Evolutionary conservation across 2,797 vertebrate species (phyloP).

Genomic region (Dipus sagitta): DNA sequence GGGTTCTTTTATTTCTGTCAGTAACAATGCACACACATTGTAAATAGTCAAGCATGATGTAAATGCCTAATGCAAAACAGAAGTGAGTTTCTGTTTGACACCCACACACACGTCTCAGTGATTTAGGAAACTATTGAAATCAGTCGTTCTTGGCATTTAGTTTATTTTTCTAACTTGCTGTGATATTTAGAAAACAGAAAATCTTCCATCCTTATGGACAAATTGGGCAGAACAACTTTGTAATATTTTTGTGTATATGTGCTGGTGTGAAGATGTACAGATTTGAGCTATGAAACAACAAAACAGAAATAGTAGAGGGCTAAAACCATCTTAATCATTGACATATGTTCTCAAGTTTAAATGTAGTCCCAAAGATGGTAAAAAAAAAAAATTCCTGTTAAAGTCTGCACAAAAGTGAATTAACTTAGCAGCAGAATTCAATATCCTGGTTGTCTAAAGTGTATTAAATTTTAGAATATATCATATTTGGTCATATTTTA

Average conservation of each 20-base stretch:
- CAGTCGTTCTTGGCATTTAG: conserved; percentile 50
- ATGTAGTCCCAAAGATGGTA: conserved; percentile 51
- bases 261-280: neutral
- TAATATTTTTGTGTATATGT: neutral
- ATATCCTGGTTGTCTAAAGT: conserved; percentile 54
- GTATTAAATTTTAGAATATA: conserved; percentile 46
- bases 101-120: neutral
- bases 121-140: conserved; percentile 55
- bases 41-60: conserved; percentile 11
- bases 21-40: neutral
- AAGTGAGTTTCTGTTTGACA: conserved; percentile 3
- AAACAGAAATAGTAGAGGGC: neutral
- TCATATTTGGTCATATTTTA: conserved; percentile 21
- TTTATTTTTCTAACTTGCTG: conserved; percentile 61
- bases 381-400: conserved; percentile 55
- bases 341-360: conserved; percentile 61
- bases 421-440: conserved; percentile 38
- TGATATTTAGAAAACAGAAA: conserved; percentile 59
- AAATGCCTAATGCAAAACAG: neutral
- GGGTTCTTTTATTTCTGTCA: neutral
- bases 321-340: conserved; percentile 66
- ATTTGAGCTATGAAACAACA: neutral
- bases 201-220: conserved; percentile 35
- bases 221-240: neutral
- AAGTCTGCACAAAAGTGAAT: conserved; percentile 31